Evolutionary conservation across 2,113 vertebrate genomes (phyloP), one percentile per base, ranked within the genome.

Genomic region (Leuciscus idus): DNA sequence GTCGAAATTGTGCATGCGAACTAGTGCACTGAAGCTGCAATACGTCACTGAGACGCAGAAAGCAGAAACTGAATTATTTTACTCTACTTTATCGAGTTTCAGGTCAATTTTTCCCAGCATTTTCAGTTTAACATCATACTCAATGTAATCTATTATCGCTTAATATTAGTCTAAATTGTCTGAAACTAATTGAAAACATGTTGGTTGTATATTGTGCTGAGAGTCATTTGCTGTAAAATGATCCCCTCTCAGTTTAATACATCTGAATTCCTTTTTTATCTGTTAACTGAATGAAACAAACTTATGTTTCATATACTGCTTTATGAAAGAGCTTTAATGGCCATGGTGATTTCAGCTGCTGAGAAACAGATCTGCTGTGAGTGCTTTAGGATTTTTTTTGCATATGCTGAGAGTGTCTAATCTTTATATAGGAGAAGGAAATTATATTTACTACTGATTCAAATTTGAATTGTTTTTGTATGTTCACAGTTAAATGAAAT

Each of bases 381-480:
- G 81, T 10, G 17, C 64, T 23, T 19, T 6, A 28, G 43, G 55
- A 30, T 39, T 80, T 21, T 52, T 84, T 86, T 89, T 84, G 84
- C 43, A 61, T 73, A 61, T 30, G n/a, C 43, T 13, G 64, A 81
- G 55, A 13, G 55, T 78, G 50, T 80, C 77, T 83, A 39, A 74
- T 57, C 86, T 90, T 88, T 85, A 72, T 87, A 86, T 85, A 11
- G 72, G 87, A 91, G 78, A 88, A 52, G 72, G 68, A 86, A 62
- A 77, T 68, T 90, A 89, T 89, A 86, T 90, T 89, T 89, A 82
- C 43, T 89, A 87, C 84, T 84, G 77, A 87, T 81, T 87, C 64
- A 85, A 48, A 84, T 87, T 87, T 76, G 28, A 77, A 46, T 85
- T 87, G 84, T 83, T 85, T 84, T 87, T 72, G 19, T 85, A 85